phyloP scores from a whole-genome alignment of 1,140 invertebrate species.

The Gonatopus flavifemur region DNA sequence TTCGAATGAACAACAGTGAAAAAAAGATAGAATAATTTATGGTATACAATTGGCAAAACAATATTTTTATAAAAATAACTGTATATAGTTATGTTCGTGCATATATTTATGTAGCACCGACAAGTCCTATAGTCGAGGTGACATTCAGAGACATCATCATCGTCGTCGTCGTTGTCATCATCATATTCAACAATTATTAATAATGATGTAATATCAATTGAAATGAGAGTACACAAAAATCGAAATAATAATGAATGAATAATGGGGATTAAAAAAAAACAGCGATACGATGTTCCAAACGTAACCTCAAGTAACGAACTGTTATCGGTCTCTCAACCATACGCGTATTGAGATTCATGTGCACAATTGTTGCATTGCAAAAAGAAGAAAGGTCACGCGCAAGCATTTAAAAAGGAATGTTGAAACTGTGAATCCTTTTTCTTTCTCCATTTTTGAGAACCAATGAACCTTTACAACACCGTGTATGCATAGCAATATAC shows the following conservation, averaged over 20 bases:
- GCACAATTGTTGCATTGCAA: constrained; percentile 24
- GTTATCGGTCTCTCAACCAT: constrained; percentile 28
- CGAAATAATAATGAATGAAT: constrained; percentile 15
- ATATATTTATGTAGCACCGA: too few species aligned
- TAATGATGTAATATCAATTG: too few species aligned
- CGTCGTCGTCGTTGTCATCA: constrained; percentile 2
- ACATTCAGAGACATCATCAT: constrained; percentile 32
- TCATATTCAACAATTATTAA: too few species aligned
- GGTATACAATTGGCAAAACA: constrained; percentile 10
- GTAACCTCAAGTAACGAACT: constrained; percentile 43
- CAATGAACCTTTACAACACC: too few species aligned
- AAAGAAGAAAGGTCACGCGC: constrained; percentile 27
- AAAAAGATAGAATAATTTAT: too few species aligned
- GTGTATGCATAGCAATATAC: too few species aligned
- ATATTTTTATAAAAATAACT: constrained; percentile 35
- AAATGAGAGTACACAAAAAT: too few species aligned
- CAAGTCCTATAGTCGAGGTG: constrained; percentile 32
- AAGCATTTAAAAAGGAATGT: too few species aligned
- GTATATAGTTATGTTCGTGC: constrained; percentile 28
- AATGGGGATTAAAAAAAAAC: constrained; percentile 23
- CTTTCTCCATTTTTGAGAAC: too few species aligned
- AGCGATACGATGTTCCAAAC: constrained; percentile 36
- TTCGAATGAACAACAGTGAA: neutral
- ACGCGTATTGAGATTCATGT: too few species aligned
- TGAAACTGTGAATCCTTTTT: too few species aligned